Base-by-base conservation (phyloP, 2,888 invertebrate species). In the Drosophila aldrichi region DNA sequence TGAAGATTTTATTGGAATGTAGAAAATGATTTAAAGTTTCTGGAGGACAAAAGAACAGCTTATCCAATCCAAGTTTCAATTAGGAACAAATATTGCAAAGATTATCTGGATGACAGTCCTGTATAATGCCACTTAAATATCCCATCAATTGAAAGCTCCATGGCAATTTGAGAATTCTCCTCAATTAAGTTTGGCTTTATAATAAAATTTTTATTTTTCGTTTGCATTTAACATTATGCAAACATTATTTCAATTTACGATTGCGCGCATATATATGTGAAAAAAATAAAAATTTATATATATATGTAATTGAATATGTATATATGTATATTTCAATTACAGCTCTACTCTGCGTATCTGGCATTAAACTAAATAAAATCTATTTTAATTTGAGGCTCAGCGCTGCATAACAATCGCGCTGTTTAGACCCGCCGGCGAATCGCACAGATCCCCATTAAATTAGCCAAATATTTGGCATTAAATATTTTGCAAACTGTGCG, bases 401-500 rank as follows among this genome's bases (percentile, higher is more conserved):
- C 20, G 14, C 36, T 54, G 34, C 25, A 61, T 54, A 54, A 54
- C 55, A 60, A 56, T 64, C 51, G 51, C 51, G 51, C 34, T 44
- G 38, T 52, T 70, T 52, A 41, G 56, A 43, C 44, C 14, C 1
- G 8, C n/a, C n/a, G 36, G 57, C 25, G 14, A 44, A 36, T 14
- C 20, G 14, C 49, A 36, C 43, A 46, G 44, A 32, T 29, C 40
- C 66, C 55, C 38, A 62, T 58, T 67, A 58, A 62, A 58, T 73
- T 40, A 58, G 44, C 59, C 10, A 38, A 55, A 71, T 48, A 57
- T 74, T 49, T 63, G 18, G 46, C 38, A 29, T 10, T 46, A 22
- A 59, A 46, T 62, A 52, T 59, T 79, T 71, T 63, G 29, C 14
- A 9, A 7, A n/a, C n/a, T n/a, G n/a, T n/a, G n/a, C n/a, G n/a